These are phyloP conservation scores for Thalassoma bifasciatum DNA, from an alignment of 2,113 vertebrate genomes.

Conservation along the genomic window DNA sequence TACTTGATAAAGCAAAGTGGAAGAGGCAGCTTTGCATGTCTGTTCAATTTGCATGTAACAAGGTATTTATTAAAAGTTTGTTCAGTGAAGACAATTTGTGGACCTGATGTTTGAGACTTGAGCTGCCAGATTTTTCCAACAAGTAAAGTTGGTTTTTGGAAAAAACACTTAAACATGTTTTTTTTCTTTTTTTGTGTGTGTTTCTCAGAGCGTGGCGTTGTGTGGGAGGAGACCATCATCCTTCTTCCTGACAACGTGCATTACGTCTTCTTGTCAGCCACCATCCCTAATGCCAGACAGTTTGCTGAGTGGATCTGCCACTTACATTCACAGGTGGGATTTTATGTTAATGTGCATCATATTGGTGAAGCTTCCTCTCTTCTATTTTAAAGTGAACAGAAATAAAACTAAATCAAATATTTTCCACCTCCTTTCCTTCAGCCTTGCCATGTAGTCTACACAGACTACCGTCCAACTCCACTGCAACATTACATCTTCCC, in stretches of 20 bases:
- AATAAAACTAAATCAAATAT: not conserved
- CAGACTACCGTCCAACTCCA: conserved; percentile 96
- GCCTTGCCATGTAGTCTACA: conserved; percentile 98
- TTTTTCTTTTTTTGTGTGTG: not conserved
- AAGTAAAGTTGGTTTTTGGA: not conserved
- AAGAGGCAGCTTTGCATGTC: no score
- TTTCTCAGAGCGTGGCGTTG: conserved; percentile 95
- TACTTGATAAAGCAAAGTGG: no score
- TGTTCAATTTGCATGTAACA: no score
- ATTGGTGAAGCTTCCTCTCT: not conserved
- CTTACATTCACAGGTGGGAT: conserved; percentile 93
- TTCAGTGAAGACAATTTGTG: no score
- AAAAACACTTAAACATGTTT: not conserved
- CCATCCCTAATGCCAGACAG: conserved; percentile 97
- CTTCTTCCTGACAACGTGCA: conserved; percentile 98
- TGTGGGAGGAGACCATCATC: conserved; percentile 99
- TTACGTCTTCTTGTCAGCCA: conserved; percentile 98
- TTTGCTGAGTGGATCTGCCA: conserved; percentile 99
- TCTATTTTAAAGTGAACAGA: not conserved
- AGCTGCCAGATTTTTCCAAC: not conserved
- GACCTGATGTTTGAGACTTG: no score
- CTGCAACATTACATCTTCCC: conserved; percentile 98
- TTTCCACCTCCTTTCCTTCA: conserved; percentile 63
- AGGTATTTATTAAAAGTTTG: no score
- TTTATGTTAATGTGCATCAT: not conserved